phyloP scores from a whole-genome alignment of 2,797 vertebrate species.

The Sebastes taczanowskii region DNA sequence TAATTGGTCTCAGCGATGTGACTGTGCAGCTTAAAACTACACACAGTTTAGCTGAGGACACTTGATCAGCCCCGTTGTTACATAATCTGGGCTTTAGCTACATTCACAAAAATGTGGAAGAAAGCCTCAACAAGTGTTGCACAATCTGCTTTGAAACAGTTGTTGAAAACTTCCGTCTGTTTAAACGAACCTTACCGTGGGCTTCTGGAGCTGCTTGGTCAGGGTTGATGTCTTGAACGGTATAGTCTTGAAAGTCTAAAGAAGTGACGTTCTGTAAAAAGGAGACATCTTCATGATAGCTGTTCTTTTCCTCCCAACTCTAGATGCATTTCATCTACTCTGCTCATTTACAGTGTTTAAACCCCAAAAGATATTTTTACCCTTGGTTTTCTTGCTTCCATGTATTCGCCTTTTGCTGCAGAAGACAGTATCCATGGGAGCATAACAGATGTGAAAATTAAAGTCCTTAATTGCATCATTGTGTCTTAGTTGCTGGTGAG shows the following conservation, averaged over 20 bases:
- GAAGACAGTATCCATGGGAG: conserved; percentile 82
- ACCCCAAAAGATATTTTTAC: conserved; percentile 46
- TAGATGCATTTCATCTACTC: background rate
- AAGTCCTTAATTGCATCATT: conserved; percentile 67
- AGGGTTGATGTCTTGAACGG: conserved; percentile 22
- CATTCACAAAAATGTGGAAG: conserved; percentile 56
- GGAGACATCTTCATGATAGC: conserved; percentile 12
- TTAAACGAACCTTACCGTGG: conserved; percentile 42
- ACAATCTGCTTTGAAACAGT: conserved; percentile 51
- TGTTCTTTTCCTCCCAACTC: background rate
- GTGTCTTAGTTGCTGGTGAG: conserved; percentile 36
- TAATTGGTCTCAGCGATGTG: background rate
- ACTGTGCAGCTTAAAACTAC: conserved; percentile 12
- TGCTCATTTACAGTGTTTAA: background rate
- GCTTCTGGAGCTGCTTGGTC: conserved; percentile 27
- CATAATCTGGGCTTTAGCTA: conserved; percentile 55
- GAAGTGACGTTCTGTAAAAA: conserved; percentile 53
- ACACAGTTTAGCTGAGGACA: conserved; percentile 34
- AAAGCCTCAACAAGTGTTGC: conserved; percentile 50
- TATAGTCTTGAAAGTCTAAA: conserved; percentile 30
- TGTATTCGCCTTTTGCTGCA: conserved; percentile 65
- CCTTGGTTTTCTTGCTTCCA: conserved; percentile 74
- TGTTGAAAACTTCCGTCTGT: conserved; percentile 33
- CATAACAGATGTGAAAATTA: conserved; percentile 77
- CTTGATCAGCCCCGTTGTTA: conserved; percentile 57